A percentile compares a stretch with the other conserved stretches of the same genome.
Conservation (phyloP, 2,113 vertebrate species). For the Ctenomys sociabilis region DNA sequence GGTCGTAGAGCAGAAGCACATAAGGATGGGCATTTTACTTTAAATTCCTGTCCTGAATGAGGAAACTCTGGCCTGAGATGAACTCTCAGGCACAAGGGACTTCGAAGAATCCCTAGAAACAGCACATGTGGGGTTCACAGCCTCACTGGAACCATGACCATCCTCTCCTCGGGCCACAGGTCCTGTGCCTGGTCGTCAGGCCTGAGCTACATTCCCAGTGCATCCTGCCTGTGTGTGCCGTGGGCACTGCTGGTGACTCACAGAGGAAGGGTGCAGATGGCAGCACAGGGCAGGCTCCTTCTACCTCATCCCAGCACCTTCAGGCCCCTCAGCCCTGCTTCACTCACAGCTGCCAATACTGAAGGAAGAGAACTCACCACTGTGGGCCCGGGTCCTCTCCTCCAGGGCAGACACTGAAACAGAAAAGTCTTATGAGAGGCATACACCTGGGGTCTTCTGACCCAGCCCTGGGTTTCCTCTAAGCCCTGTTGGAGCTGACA, state of each 20-base stretch:
- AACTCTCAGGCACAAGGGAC: neutral
- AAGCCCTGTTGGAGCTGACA: too few species aligned
- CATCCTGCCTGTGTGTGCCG: neutral
- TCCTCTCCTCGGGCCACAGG: neutral
- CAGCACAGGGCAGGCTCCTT: neutral
- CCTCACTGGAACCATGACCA: neutral
- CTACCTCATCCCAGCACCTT: too few species aligned
- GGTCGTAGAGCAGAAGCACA: neutral
- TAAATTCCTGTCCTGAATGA: neutral
- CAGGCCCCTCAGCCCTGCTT: neutral
- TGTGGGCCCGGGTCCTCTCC: neutral
- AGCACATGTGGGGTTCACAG: neutral
- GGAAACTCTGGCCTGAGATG: too few species aligned
- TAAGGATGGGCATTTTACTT: neutral
- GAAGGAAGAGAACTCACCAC: neutral
- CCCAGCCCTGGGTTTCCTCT: neutral
- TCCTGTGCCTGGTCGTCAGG: neutral
- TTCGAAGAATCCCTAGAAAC: neutral
- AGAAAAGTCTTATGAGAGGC: neutral
- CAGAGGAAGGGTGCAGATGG: too few species aligned
- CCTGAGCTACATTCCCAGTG: neutral
- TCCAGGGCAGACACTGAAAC: neutral
- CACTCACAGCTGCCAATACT: neutral
- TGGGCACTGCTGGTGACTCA: too few species aligned
- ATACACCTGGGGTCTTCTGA: fast-evolving